Evolutionary conservation across 1,140 invertebrate genomes (phyloP), one percentile per base, ranked within the genome.

Genomic region (Drosophila sulfurigaster): DNA sequence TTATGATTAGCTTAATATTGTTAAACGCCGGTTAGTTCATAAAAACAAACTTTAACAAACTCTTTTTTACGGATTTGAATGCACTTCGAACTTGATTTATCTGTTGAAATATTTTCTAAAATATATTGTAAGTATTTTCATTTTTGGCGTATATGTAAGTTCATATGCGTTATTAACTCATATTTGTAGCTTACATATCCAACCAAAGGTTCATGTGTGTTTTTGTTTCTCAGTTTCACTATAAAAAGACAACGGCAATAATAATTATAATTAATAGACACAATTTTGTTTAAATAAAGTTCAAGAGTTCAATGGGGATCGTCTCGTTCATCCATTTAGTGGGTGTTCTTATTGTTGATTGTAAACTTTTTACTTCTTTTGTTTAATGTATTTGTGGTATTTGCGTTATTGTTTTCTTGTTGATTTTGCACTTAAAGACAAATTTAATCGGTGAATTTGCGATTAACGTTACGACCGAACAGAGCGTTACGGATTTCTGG

Each of bases 391-490:
- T 58, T 52, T 72, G 43, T 65, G 71, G 57, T 59, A 35, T 66
- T 43, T 67, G 54, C 38, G 54, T 57, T 57, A 57, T 57, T 57
- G 54, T 57, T 56, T 56, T 41, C 3, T 11, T 13, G 54, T 57
- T 57, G 35, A 13, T 65, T 75, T 88, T 88, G 69, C 81, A 89
- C 85, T 87, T 87, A 87, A 75, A 72, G 63, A 88, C 64, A 51
- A 75, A 88, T 91, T 95, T 98, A 99, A 94, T 99, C 98, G 82
- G 96, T 96, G 94, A 99, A 99, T 95, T 98, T 98, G 91, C 99
- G 96, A 94, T 99, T 99, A 43, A 96, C 95, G 93, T 99, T 99
- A 77, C 95, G 94, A 30, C 99, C 98, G 93, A 99, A 99, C 56
- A 99, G 94, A 28, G 97, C 97, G 57, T 95, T 96, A 94, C 98